Base-by-base conservation (phyloP, 2,888 invertebrate species). In the Drosophila limbata region DNA sequence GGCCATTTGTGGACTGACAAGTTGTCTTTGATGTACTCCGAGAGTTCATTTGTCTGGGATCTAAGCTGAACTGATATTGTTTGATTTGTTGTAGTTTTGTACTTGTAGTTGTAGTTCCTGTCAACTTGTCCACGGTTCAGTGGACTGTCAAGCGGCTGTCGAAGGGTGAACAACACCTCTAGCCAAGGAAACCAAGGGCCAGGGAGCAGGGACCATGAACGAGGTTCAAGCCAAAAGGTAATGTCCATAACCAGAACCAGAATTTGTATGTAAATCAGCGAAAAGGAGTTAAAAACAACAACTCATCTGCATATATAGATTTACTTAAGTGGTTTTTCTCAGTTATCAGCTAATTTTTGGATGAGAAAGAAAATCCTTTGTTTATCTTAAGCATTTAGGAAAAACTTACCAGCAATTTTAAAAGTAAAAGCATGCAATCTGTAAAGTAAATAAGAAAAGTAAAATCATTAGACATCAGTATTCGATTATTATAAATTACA, bases 61-160 rank as follows among this genome's bases (percentile, higher is more conserved):
- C 60, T 72, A 63, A 80, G 77, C 61, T 73, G 66, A 51, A 55
- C 56, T 63, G 60, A 53, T 44, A 71, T 73, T 84, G 69, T 84
- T 81, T 81, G 69, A 68, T 51, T 69, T 75, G 45, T 69, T 60
- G 56, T 50, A 33, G 39, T 80, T 70, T 8, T 66, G 60, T 42
- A 33, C 21, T 53, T 53, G 74, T 59, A 55, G 60, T 59, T 60
- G 62, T 59, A 61, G 59, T 61, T 59, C 53, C 57, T 67, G 66
- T 69, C 79, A 73, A 72, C 25, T 73, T 81, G 66, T 71, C 59
- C 72, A 69, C 75, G 82, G 82, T 84, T 81, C 75, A 84, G 57
- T 70, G 75, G 82, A 69, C 79, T 79, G 59, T 69, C 76, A 74
- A 74, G 69, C 75, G 60, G 51, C 37, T 60, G 69, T 60, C 74